A percentile compares a stretch with the other conserved stretches of the same genome.
These are phyloP conservation scores for Ivindomyrus marchei DNA, from an alignment of 2,113 vertebrate species.

Conservation along the genomic window DNA sequence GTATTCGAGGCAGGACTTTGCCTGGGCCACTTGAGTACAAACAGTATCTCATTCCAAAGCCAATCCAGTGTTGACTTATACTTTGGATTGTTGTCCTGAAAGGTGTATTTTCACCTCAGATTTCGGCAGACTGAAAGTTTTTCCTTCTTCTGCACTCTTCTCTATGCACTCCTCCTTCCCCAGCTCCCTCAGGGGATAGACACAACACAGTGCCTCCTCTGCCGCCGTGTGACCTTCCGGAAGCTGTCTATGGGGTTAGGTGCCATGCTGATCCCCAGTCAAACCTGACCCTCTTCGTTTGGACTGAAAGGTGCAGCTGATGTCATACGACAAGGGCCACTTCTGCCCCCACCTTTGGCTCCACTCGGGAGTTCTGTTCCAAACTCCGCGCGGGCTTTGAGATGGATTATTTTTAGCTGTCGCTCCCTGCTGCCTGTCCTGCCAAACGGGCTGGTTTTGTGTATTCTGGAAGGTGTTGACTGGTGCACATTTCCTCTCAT, in stretches of 20 bases:
- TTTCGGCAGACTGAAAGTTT: neutral
- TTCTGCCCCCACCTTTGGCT: neutral
- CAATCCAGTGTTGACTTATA: neutral
- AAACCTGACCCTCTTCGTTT: neutral
- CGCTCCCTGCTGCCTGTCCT: neutral
- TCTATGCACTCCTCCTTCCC: neutral
- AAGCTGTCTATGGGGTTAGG: neutral
- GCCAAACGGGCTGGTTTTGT: constrained; percentile 2
- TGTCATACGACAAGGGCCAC: neutral
- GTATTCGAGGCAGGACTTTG: neutral
- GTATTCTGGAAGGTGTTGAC: neutral
- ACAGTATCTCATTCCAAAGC: neutral
- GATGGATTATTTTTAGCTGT: constrained; percentile 3
- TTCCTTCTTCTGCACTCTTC: neutral
- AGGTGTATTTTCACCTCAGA: neutral
- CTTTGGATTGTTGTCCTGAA: neutral
- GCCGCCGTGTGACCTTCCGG: neutral
- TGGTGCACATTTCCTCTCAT: neutral
- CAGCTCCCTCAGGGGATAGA: neutral
- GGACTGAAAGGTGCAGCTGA: neutral
- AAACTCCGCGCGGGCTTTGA: neutral
- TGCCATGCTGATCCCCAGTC: neutral
- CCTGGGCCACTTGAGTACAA: neutral
- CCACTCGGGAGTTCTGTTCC: neutral
- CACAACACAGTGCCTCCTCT: neutral